phyloP scores from a whole-genome alignment of 2,113 vertebrate species.

The Laterallus jamaicensis region DNA sequence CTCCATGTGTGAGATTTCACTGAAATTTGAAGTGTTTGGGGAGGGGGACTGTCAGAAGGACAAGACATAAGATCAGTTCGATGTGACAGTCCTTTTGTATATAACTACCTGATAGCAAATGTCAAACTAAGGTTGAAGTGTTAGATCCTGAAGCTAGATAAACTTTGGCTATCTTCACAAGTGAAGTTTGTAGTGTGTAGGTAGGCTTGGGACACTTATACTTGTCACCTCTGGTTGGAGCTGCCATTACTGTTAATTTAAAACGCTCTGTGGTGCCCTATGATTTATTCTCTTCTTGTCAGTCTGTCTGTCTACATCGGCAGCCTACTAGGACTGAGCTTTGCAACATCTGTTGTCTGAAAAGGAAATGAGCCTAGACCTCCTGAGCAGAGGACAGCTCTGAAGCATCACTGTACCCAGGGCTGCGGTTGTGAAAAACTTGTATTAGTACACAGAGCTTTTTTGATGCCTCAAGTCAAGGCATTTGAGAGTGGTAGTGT shows the following conservation, averaged over 20 bases:
- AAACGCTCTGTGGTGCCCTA: not conserved
- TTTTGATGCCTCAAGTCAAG: not conserved
- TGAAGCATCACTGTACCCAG: not conserved
- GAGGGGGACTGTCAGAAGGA: not conserved
- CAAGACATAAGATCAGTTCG: not conserved
- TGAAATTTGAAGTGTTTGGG: not conserved
- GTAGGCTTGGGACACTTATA: not conserved
- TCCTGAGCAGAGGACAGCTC: not conserved
- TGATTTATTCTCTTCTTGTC: not conserved
- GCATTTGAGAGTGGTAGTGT: not conserved
- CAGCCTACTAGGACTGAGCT: not conserved
- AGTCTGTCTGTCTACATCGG: not conserved
- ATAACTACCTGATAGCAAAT: not conserved
- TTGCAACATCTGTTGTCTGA: constrained; percentile 14
- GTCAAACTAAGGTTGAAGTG: not conserved
- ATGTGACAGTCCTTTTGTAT: not conserved
- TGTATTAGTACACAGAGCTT: not conserved
- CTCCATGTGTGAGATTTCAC: not conserved
- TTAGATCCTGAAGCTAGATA: not conserved
- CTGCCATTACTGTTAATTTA: not conserved
- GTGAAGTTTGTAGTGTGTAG: not conserved
- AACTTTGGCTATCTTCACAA: not conserved
- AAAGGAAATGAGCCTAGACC: not conserved
- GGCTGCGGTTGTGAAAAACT: not conserved
- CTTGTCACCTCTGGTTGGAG: not conserved